Base-by-base conservation (phyloP, 2,797 vertebrate genomes). In the Tarsius wallacei region DNA sequence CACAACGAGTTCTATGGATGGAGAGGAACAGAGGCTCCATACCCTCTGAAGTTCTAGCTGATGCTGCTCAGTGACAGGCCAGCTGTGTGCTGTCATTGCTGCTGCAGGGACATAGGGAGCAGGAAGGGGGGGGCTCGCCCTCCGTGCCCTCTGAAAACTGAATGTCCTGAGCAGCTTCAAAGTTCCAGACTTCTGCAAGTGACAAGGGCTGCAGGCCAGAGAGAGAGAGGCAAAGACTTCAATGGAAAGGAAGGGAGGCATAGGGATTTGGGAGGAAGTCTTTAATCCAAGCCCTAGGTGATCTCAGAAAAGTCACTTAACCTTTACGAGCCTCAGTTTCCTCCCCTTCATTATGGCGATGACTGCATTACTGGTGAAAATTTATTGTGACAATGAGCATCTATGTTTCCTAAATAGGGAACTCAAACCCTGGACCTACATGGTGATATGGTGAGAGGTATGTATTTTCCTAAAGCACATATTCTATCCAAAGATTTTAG, bases 401-500 rank as follows among this genome's bases (percentile, higher is more conserved):
- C 26, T 4, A 6, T 53, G 17, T 88, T 47, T 66, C 36, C 74
- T 51, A 24, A 42, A 42, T 33, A 55, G 31, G 49, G 26, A 53
- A 36, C 26, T 70, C 28, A 63, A 73, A 55, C 28, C 14, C 66
- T 42, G 12, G 63, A 12, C 31, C 85, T 63, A 42, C 28, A 22
- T 2, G 17, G 84, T 36, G 28, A 76, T 21, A 55, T 0, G 1
- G 7, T 31, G 8, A 7, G 28, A 68, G 51, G 53, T 9, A 64
- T 17, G 2, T 5, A 22, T 68, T 57, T 90, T 90, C 64, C 55
- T 80, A 22, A 36, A 42, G 78, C 36, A 85, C 28, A 33, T 14
- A 80, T 59, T 73, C 80, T 59, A 85, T 59, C 47, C 64, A 13
- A 57, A 91, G 63, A 92, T 91, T 89, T 93, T 78, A 70, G 63